Conservation (phyloP, 2,888 invertebrate genomes). For the Pemphredon lugubris region DNA sequence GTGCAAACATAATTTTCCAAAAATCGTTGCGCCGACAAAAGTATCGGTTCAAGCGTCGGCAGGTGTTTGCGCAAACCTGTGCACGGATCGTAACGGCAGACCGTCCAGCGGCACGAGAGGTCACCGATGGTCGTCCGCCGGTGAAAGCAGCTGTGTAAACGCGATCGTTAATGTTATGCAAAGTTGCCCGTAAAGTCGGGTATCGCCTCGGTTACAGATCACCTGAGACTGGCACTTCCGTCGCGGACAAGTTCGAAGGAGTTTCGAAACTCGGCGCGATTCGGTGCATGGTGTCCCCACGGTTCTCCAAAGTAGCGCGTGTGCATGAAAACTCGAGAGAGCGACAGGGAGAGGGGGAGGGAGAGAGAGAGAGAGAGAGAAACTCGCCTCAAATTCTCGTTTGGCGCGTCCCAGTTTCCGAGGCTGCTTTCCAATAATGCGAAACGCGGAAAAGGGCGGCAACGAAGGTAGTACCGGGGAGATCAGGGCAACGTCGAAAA, state of each 20-base stretch:
- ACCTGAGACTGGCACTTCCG: conserved; percentile 59
- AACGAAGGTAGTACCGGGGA: neutral
- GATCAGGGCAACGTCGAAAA: neutral
- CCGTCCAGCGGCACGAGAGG: no score
- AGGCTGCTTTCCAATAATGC: conserved; percentile 11
- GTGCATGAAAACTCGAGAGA: no score
- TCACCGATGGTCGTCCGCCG: neutral
- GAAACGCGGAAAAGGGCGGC: conserved; percentile 8
- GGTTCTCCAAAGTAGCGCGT: no score
- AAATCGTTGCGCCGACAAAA: no score
- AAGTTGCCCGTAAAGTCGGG: conserved; percentile 43
- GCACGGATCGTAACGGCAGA: neutral
- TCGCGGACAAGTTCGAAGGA: conserved; percentile 51
- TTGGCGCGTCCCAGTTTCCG: conserved; percentile 52
- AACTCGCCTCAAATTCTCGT: conserved; percentile 11
- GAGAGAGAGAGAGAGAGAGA: no score
- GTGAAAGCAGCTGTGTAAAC: conserved; percentile 34
- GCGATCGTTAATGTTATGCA: conserved; percentile 36
- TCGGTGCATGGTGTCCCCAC: conserved; percentile 11
- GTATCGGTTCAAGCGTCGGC: no score
- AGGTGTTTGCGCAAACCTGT: no score
- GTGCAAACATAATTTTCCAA: no score
- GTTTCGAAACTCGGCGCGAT: conserved; percentile 56
- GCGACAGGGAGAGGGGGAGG: no score
- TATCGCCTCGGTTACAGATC: conserved; percentile 55